phyloP scores from a whole-genome alignment of 1,140 invertebrate species.

The Psilanteris sp. region DNA sequence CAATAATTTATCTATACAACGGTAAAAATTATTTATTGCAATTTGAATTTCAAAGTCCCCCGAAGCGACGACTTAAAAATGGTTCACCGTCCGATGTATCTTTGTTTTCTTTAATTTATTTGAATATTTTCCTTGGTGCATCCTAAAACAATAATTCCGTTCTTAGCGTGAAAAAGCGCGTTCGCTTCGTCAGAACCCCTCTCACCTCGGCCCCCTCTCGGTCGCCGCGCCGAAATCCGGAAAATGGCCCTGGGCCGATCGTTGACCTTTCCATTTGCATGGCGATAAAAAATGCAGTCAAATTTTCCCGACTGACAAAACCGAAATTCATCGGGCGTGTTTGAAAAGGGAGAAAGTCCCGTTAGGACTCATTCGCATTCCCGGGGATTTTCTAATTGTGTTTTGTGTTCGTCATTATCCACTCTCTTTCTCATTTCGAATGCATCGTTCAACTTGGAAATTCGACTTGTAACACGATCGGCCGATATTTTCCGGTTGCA shows the following conservation, averaged over 20 bases:
- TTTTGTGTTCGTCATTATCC: slow-evolving; percentile 47
- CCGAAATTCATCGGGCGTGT: slow-evolving; percentile 18
- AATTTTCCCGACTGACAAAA: slow-evolving; percentile 36
- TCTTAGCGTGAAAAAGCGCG: too few relatives aligned
- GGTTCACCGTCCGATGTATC: too few relatives aligned
- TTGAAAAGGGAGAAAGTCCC: slow-evolving; percentile 29
- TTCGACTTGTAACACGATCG: slow-evolving; percentile 37
- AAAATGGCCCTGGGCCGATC: slow-evolving; percentile 1
- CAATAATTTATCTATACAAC: too few relatives aligned
- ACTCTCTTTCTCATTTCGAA: slow-evolving; percentile 1
- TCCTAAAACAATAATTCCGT: too few relatives aligned
- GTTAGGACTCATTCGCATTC: slow-evolving; percentile 56
- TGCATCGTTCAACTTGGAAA: slow-evolving; percentile 10
- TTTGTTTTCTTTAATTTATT: too few relatives aligned
- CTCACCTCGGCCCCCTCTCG: too few relatives aligned
- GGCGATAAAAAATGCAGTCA: slow-evolving; percentile 43
- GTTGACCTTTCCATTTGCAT: slow-evolving; percentile 35
- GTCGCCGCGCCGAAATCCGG: too few relatives aligned
- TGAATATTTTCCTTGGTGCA: too few relatives aligned
- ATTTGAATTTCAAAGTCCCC: too few relatives aligned
- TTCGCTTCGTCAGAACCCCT: too few relatives aligned
- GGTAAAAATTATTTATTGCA: too few relatives aligned
- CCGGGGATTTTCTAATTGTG: slow-evolving; percentile 48
- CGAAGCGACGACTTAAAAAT: too few relatives aligned
- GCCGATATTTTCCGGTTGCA: slow-evolving; percentile 22